Percentiles rank a stretch among this genome's conserved stretches.
These are phyloP conservation scores for Cryptomyrus ogoouensis DNA, from an alignment of 2,113 vertebrate species.

Conservation along the genomic window DNA sequence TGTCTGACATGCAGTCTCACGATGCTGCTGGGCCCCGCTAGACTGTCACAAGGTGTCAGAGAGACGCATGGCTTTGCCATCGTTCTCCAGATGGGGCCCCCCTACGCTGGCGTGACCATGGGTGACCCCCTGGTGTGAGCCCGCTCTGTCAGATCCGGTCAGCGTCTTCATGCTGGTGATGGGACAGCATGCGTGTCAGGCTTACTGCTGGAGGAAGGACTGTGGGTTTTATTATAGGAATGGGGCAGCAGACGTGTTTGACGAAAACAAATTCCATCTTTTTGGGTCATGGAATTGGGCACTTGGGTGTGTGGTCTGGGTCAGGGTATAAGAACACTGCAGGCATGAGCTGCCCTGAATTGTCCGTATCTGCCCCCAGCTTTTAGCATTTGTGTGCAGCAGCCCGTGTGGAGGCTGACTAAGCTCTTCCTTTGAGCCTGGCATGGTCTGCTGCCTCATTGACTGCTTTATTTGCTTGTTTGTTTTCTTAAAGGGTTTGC, in stretches of 20 bases:
- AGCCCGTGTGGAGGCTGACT: background rate
- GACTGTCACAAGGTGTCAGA: background rate
- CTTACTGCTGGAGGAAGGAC: background rate
- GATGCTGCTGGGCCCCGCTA: background rate
- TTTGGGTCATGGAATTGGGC: background rate
- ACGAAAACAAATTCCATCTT: background rate
- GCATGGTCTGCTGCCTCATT: background rate
- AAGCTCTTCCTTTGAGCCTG: background rate
- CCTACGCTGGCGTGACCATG: background rate
- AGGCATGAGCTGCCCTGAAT: background rate
- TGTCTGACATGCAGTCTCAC: background rate
- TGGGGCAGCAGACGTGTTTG: background rate
- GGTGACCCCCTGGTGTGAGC: background rate
- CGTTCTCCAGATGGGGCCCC: background rate
- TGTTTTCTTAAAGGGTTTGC: background rate
- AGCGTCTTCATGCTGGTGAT: background rate
- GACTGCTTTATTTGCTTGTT: background rate
- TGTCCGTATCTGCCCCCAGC: background rate
- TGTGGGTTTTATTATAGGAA: background rate
- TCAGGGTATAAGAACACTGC: background rate
- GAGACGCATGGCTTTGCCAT: background rate
- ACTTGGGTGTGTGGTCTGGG: background rate
- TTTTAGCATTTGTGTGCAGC: background rate
- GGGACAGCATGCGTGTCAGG: background rate
- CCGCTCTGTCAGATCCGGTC: background rate